A percentile compares a stretch with the other conserved stretches of the same genome.
Evolutionary conservation across 2,113 vertebrate genomes (phyloP).

Genomic region (Dromiciops gliroides): DNA sequence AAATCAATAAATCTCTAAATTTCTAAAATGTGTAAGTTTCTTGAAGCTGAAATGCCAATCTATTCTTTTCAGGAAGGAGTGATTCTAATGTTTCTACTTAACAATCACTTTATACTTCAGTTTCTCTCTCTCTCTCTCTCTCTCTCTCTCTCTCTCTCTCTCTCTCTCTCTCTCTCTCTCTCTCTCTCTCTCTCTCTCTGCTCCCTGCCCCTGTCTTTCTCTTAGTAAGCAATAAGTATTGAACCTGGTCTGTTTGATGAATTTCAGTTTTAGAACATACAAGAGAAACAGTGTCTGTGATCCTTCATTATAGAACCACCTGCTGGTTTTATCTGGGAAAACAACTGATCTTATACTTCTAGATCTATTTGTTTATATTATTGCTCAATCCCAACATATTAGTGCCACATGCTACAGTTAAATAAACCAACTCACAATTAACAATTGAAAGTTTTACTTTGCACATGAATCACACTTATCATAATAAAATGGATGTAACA

Average conservation of each 20-base stretch:
- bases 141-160: too few species aligned
- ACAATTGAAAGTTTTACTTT: constrained; percentile 51
- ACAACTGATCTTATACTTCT: constrained; percentile 52
- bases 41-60: constrained; percentile 1
- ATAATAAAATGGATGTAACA: constrained; percentile 55
- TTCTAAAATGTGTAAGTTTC: neutral
- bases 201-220: fast-evolving
- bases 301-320: constrained; percentile 55
- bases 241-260: constrained; percentile 15
- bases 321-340: constrained; percentile 63
- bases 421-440: constrained; percentile 54
- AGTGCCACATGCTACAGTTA: constrained; percentile 50
- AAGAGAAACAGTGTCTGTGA: constrained; percentile 38
- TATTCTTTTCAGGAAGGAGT: neutral
- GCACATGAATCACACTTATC: constrained; percentile 46
- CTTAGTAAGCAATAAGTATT: constrained; percentile 26
- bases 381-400: constrained; percentile 53
- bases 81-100: neutral
- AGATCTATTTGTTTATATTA: constrained; percentile 61
- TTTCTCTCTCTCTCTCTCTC: constrained; percentile 3
- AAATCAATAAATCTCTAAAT: neutral
- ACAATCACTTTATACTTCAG: neutral
- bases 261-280: constrained; percentile 57
- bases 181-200: too few species aligned
- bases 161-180: too few species aligned